Base-by-base conservation (phyloP, 2,888 invertebrate genomes). In the Hypselothyrea guttata region DNA sequence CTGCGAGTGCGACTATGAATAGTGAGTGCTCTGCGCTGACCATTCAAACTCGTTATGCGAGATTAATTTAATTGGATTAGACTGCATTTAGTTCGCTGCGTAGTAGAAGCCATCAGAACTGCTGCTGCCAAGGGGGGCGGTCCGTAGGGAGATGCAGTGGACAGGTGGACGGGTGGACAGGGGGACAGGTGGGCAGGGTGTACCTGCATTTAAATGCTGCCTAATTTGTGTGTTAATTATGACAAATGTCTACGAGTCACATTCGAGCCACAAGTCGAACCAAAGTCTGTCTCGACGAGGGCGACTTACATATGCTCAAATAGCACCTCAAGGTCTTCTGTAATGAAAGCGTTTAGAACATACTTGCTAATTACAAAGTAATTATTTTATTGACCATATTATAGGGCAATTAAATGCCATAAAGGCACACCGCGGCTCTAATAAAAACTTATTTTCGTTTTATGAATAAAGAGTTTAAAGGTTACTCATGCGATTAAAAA, bases 41-140 rank as follows among this genome's bases (percentile, higher is more conserved):
- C 45, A 54, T 47, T 52, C 47, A 70, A 77, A 75, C 74, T 75
- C 65, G 74, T 82, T 75, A 74, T 65, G 65, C 65, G 33, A 65
- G 85, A 76, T 85, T 74, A 79, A 64, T 51, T 59, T 71, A 79
- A 82, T 85, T 82, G 69, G 71, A 84, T 82, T 85, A 75, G 69
- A 58, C 55, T 60, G 52, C 37, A 53, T 41, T 56, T 57, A 47
- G 56, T 34, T 48, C 33, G 33, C 45, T 54, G 56, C 51, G 60
- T 56, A 42, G 60, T 45, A 48, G 34, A 27, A 22, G 22, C 22
- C 49, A 54, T 40, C 57, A 31, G 42, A 34, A n/a, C 5, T 11
- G 7, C n/a, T 9, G 31, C 9, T 13, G 30, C 46, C 47, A 31
- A 61, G 52, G 30, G 33, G 47, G 15, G 48, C n/a, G n/a, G n/a